A percentile compares a stretch with the other conserved stretches of the same genome.
Conservation (phyloP, 2,797 vertebrate genomes). For the Myotis planiceps region DNA sequence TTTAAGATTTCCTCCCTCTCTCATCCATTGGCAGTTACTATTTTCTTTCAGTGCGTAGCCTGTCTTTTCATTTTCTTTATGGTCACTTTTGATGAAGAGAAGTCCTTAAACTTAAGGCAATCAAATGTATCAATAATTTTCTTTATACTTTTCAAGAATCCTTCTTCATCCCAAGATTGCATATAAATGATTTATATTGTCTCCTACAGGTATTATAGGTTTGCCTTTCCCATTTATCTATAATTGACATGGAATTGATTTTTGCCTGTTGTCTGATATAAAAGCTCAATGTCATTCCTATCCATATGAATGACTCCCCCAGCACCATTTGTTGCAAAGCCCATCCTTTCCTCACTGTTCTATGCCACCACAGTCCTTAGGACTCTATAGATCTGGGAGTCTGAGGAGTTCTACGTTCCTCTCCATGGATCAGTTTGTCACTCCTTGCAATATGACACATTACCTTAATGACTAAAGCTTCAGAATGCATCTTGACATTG, state of each 20-base stretch:
- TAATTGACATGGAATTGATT: constrained; percentile 40
- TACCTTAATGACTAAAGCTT: neutral
- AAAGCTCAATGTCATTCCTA: constrained; percentile 37
- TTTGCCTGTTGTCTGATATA: constrained; percentile 6
- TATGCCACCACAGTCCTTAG: neutral
- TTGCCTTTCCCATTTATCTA: constrained; percentile 36
- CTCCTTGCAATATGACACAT: neutral
- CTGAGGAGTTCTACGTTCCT: neutral
- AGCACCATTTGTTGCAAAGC: neutral
- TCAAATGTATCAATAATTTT: neutral
- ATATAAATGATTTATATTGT: neutral
- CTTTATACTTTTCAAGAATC: constrained; percentile 20
- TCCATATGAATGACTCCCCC: neutral
- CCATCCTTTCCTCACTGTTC: neutral
- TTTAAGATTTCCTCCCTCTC: neutral
- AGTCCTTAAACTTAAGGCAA: neutral
- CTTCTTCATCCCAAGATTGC: neutral
- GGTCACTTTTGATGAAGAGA: constrained; percentile 8
- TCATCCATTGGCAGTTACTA: neutral
- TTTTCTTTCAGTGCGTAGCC: neutral
- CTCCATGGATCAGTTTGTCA: neutral
- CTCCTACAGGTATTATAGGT: constrained; percentile 31
- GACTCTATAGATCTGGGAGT: neutral
- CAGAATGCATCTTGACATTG: neutral
- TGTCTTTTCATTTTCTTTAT: constrained; percentile 21